phyloP scores from a whole-genome alignment of 2,113 vertebrate species.

The Notechis scutatus region DNA sequence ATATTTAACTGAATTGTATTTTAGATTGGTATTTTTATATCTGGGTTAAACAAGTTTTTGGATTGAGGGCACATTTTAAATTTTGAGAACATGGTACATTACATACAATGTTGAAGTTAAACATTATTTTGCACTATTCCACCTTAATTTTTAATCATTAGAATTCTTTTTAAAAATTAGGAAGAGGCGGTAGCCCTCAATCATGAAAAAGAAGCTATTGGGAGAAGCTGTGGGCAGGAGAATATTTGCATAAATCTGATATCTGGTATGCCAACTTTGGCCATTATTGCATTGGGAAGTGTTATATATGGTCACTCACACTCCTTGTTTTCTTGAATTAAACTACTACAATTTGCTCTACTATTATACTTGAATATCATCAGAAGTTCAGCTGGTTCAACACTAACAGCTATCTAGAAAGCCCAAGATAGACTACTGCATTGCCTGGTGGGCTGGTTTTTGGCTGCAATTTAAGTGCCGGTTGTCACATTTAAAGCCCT shows the following conservation, averaged over 20 bases:
- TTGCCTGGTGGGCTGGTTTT: not conserved
- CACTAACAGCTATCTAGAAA: not conserved
- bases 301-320: not conserved
- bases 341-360: not conserved
- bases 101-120: not conserved
- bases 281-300: not conserved
- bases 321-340: not conserved
- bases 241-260: not conserved
- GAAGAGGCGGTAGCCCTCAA: not conserved
- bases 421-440: not conserved
- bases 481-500: not conserved
- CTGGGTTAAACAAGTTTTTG: not conserved
- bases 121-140: not conserved
- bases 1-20: not conserved
- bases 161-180: not conserved
- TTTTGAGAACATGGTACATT: not conserved
- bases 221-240: not conserved
- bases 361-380: not conserved
- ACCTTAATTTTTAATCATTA: not conserved
- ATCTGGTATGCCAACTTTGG: not conserved
- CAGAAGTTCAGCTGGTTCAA: not conserved
- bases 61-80: not conserved
- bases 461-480: not conserved
- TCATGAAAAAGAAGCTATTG: not conserved
- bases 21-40: not conserved